Evolutionary conservation across 2,797 vertebrate genomes (phyloP), one percentile per base, ranked within the genome.

Genomic region (Trachops cirrhosus): DNA sequence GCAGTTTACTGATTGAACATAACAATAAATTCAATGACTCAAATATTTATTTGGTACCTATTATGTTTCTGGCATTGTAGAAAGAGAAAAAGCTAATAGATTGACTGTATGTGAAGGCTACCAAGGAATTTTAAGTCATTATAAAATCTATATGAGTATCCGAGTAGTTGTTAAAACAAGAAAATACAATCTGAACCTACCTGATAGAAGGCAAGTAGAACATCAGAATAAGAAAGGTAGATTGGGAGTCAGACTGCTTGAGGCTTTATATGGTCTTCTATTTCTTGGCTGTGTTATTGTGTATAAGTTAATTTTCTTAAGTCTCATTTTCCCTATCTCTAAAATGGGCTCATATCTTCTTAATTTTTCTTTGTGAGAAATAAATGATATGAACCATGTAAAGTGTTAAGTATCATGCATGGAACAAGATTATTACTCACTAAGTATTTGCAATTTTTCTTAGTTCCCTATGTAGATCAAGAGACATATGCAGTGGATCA

Each of bases 11-110:
- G 80, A 89, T 71, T 68, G 85, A 82, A 90, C 9, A 64, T 70
- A 95, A 93, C n/a, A 48, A 50, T 68, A 84, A 48, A 48, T 67
- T 92, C 18, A 82, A n/a, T 62, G 50, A 44, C 34, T 94, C 52
- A 94, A 75, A 92, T 95, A 94, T 95, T 93, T 94, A 84, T 94
- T 77, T 88, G 19, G 14, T 88, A 83, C 5, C 48, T 82, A 59
- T 92, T 86, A 62, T 67, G 18, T 93, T 67, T 84, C 21, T 88
- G 78, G 78, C 10, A 77, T 75, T 54, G 22, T 54, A 18, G 6
- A 52, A 57, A 16, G 64, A 26, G 21, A 11, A 62, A 52, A 79
- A 62, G 1, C 16, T 82, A 88, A 68, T 14, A 64, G 29, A 44
- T 1, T 48, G 32, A 57, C 8, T 82, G 24, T 3, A 39, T 54